Base-by-base conservation (phyloP, 2,888 invertebrate species). In the Heliconius cydno region DNA sequence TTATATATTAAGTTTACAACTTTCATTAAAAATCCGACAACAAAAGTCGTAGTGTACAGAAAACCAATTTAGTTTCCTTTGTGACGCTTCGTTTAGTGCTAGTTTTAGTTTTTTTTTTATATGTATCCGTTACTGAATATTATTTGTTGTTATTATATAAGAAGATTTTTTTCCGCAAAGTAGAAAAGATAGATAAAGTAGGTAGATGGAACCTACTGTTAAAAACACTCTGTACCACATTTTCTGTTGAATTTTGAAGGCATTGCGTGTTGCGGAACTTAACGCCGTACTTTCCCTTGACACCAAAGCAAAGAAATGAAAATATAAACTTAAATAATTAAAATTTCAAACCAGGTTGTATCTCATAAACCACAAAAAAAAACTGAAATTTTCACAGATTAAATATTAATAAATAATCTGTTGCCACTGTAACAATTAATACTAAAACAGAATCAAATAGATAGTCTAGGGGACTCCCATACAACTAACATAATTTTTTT, bases 51-150 rank as follows among this genome's bases (percentile, higher is more conserved):
- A 65, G 79, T 75, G 79, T 79, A 79, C 81, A 79, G 79, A 77
- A 79, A 82, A 82, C 73, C 76, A 80, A 82, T 80, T 82, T 80
- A 76, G 75, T 70, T 79, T 73, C 77, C 82, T 76, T 79, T 79
- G 80, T 79, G 79, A 79, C 77, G 63, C 70, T 82, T 80, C 80
- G 75, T 70, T 82, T 75, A 68, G 75, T 79, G 75, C 30, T 68
- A 78, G 28, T 67, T 67, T 19, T 15, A 67, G 34, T 34, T 34
- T 6, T 34, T 34, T 25, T 13, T 66, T 10, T 34, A 22, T 34
- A 34, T n/a, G 22, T 19, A 60, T 60, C 52, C n/a, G n/a, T n/a
- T 60, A 19, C 19, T 19, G 19, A 52, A 52, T 52, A 19, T 52
- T 52, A 19, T 52, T 19, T 19, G 3, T 60, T 60, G 22, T 60